phyloP scores from a whole-genome alignment of 2,797 vertebrate species.

The Pantherophis vulpinus region DNA sequence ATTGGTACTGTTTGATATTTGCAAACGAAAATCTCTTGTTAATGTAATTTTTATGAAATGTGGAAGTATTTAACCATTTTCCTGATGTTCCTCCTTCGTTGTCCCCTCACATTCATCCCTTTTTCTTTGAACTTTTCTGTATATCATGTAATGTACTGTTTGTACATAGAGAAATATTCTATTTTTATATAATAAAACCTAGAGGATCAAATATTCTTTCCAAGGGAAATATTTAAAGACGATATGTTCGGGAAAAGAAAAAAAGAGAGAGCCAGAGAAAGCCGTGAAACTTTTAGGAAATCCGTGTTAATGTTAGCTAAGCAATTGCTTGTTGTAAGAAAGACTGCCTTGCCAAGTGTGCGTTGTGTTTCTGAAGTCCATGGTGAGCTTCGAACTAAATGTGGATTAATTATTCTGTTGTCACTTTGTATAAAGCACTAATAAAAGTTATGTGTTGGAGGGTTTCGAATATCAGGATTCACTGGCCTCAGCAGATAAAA shows the following conservation, averaged over 20 bases:
- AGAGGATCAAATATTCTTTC: conserved; percentile 69
- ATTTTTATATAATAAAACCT: conserved; percentile 82
- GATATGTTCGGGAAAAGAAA: conserved; percentile 62
- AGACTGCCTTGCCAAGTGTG: conserved; percentile 76
- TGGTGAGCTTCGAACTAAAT: conserved; percentile 72
- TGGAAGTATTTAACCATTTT: conserved; percentile 76
- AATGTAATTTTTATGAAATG: conserved; percentile 85
- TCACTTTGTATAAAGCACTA: conserved; percentile 77
- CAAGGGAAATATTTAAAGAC: conserved; percentile 76
- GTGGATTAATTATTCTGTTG: conserved; percentile 79
- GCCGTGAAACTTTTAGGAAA: conserved; percentile 58
- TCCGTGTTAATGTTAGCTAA: conserved; percentile 59
- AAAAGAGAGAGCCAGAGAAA: conserved; percentile 21
- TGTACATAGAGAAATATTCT: conserved; percentile 82
- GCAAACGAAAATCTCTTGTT: conserved; percentile 75
- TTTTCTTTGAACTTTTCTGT: conserved; percentile 74
- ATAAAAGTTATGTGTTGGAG: conserved; percentile 78
- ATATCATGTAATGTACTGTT: conserved; percentile 82
- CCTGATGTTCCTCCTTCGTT: conserved; percentile 56
- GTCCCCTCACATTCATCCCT: conserved; percentile 52
- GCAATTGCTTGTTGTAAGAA: conserved; percentile 66
- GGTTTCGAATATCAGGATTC: conserved; percentile 17
- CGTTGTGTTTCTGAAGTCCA: conserved; percentile 76
- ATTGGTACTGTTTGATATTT: conserved; percentile 77
- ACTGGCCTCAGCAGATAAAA: conserved; percentile 11